Base-by-base conservation (phyloP, 2,113 vertebrate species). In the Hiodon alosoides region DNA sequence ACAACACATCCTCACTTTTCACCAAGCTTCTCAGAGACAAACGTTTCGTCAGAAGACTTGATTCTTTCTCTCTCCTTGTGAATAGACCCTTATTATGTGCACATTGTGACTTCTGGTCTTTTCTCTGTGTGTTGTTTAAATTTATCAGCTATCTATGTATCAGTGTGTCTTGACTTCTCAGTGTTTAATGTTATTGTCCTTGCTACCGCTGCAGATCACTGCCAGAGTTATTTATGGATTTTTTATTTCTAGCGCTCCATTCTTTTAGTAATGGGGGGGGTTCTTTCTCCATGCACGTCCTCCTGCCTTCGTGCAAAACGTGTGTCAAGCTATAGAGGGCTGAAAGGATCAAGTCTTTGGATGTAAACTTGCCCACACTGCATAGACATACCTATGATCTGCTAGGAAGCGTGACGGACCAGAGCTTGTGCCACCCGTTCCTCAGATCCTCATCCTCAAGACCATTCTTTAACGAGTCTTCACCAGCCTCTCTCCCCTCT, bases 291-390 rank as follows among this genome's bases (percentile, higher is more conserved):
- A 76, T 72, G 84, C 81, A 83, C 85, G 81, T 62, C 76, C 79
- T 75, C 65, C 68, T 75, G 31, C 31, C 31, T 77, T 5, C 73
- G 57, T 79, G 79, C 80, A 79, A 79, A 65, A 71, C 82, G 73
- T 67, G 68, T 78, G 57, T 61, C 82, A 57, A 48, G 31, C 79
- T 52, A 6, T 67, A 75, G 69, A 66, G 80, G 78, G 64, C 73
- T 80, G 81, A 87, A 85, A 89, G 85, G 89, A 88, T 86, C 78
- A 89, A 85, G 79, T 84, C 83, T 88, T 80, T 79, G 78, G 8
- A 2, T 7, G 5, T 52, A n/a, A 16, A 54, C n/a, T 17, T 3
- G 4, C 10, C n/a, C 16, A 16, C 53, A 51, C 7, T 69, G 16
- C 47, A 50, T 16, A 31, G 4, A 69, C 4, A 9, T 9, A 59